Base-by-base conservation (phyloP, 2,888 invertebrate genomes). In the Platerodrilus igneus region DNA sequence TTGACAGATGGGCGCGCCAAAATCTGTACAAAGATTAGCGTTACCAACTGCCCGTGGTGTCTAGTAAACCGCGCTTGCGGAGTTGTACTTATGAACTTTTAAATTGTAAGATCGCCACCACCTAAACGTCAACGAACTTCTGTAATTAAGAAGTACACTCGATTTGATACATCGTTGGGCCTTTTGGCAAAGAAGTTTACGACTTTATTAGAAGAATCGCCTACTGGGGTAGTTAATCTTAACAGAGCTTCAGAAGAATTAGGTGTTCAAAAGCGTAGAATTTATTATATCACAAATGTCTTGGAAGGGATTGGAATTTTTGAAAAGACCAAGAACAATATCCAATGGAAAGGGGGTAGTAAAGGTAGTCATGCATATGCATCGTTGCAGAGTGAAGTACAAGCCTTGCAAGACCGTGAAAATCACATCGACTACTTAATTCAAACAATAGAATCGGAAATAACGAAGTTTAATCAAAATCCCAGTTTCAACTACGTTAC, bases 221-320 rank as follows among this genome's bases (percentile, higher is more conserved):
- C 85, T 19, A 85, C 92, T 67, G 95, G 95, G 50, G 88, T 90
- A 36, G 83, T 92, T 52, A 90, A 92, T 70, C 76, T 92, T 59
- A 92, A 92, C 68, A 79, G 83, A 63, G 94, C 94, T 45, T 92
- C 93, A 27, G 85, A 83, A 64, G 82, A 84, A 55, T 74, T 95
- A 51, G 84, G 86, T 59, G 94, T 95, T 57, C 92, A 94, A 73
- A 95, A 95, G 69, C 79, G 95, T 59, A 80, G 95, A 59, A 94
- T 95, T 63, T 95, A 95, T 69, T 95, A 95, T 70, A 95, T 95
- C 62, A 95, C 95, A 41, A 95, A 95, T 70, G 95, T 95, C 22
- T 72, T 95, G 57, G 95, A 95, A 69, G 95, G 94, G 49, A 93
- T 95, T 63, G 92, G 92, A 49, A 88, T 95, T 62, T 79, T 95